Evolutionary conservation across 2,888 invertebrate species (phyloP).

Genomic region (Apantesis nais): DNA sequence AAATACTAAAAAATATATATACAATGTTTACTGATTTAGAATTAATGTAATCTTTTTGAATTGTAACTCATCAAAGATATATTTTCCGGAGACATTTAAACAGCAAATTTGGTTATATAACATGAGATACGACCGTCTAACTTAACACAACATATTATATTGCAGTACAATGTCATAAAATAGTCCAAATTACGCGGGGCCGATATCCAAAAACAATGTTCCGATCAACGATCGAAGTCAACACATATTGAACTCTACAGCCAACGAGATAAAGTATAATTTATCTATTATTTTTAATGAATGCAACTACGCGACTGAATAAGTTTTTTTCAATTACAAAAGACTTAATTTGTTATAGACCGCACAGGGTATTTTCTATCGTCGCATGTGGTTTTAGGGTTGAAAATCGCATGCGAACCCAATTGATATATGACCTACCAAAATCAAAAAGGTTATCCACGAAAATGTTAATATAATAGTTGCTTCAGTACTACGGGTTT

Average conservation of each 20-base stretch:
- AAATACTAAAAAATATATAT: too few relatives aligned
- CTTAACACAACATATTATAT: slow-evolving; percentile 70
- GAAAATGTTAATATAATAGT: slow-evolving; percentile 86
- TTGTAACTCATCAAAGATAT: neutral
- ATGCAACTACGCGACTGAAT: slow-evolving; percentile 81
- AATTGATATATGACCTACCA: slow-evolving; percentile 68
- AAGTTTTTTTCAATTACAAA: slow-evolving; percentile 80
- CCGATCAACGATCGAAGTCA: slow-evolving; percentile 55
- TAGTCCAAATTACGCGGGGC: slow-evolving; percentile 77
- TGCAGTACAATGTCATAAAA: slow-evolving; percentile 76
- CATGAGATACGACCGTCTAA: slow-evolving; percentile 62
- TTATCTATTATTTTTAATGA: slow-evolving; percentile 55
- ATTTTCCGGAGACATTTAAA: slow-evolving; percentile 36
- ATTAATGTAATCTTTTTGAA: neutral
- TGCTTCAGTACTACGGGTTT: slow-evolving; percentile 85
- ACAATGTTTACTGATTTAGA: too few relatives aligned
- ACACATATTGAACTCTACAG: slow-evolving; percentile 54
- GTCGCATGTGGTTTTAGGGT: slow-evolving; percentile 34
- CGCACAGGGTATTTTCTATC: slow-evolving; percentile 39
- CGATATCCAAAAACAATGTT: slow-evolving; percentile 81
- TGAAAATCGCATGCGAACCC: slow-evolving; percentile 30
- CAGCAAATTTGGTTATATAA: slow-evolving; percentile 54
- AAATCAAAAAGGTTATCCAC: slow-evolving; percentile 80
- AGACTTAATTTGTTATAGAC: slow-evolving; percentile 68
- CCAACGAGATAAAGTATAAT: slow-evolving; percentile 54